Evolutionary conservation across 2,113 vertebrate species (phyloP).

Genomic region (Blennius ocellaris): DNA sequence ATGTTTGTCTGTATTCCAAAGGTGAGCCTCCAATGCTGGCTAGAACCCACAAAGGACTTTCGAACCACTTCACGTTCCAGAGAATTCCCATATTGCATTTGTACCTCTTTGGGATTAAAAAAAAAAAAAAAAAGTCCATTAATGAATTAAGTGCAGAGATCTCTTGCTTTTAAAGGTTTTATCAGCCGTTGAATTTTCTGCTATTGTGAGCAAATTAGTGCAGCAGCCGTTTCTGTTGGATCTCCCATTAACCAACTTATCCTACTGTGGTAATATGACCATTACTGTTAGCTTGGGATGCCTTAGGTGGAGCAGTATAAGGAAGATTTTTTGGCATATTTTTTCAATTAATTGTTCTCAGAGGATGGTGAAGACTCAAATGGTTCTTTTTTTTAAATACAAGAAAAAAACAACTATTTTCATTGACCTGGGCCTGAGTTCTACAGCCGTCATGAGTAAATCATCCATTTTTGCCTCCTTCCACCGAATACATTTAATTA

Average conservation of each 20-base stretch:
- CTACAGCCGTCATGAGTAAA: too few relatives aligned
- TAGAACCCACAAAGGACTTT: neutral
- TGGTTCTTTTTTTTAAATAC: too few relatives aligned
- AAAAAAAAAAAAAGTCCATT: too few relatives aligned
- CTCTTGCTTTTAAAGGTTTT: slow-evolving; percentile 19
- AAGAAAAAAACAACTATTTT: too few relatives aligned
- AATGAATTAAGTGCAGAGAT: slow-evolving; percentile 11
- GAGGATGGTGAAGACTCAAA: slow-evolving; percentile 13
- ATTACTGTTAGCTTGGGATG: slow-evolving; percentile 27
- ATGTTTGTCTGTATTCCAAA: slow-evolving; percentile 44
- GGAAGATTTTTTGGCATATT: slow-evolving; percentile 1
- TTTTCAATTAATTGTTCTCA: slow-evolving; percentile 46
- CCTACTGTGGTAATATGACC: slow-evolving; percentile 53
- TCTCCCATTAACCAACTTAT: slow-evolving; percentile 53
- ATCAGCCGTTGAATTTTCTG: slow-evolving; percentile 25
- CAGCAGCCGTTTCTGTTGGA: slow-evolving; percentile 35
- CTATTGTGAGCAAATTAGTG: slow-evolving; percentile 39
- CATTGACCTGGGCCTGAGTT: too few relatives aligned
- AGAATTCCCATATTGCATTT: neutral
- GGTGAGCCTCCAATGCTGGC: slow-evolving; percentile 22
- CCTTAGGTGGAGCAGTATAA: slow-evolving; percentile 11
- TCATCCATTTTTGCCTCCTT: too few relatives aligned
- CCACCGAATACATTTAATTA: too few relatives aligned
- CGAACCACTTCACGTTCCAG: neutral
- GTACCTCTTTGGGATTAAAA: neutral